These are phyloP conservation scores for Megaceryle alcyon DNA, from an alignment of 2,797 vertebrate genomes.

Conservation along the genomic window DNA sequence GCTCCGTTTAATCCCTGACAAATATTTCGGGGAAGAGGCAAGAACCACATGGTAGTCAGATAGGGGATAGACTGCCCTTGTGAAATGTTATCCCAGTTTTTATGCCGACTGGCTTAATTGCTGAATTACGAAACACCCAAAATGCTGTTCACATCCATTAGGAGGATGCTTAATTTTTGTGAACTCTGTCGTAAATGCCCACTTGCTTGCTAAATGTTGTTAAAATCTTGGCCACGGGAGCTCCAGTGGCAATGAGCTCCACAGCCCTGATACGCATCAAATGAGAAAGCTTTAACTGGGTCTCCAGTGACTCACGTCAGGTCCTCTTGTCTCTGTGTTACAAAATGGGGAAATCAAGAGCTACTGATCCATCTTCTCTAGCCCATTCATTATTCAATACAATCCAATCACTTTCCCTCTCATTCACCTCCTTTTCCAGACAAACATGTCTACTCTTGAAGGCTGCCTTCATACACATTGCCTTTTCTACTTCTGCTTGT, in stretches of 20 bases:
- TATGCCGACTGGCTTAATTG: constrained; percentile 57
- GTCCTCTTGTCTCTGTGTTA: constrained; percentile 54
- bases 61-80: constrained; percentile 45
- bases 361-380: constrained; percentile 59
- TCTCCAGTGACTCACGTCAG: constrained; percentile 63
- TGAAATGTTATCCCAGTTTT: constrained; percentile 58
- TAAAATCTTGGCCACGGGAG: constrained; percentile 52
- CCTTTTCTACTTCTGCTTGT: background rate
- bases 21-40: constrained; percentile 56
- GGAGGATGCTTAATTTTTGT: constrained; percentile 18
- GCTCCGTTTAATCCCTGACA: constrained; percentile 50
- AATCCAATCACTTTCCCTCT: constrained; percentile 37
- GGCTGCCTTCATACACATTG: background rate
- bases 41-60: constrained; percentile 48
- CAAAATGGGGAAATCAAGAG: constrained; percentile 64
- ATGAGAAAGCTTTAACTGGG: constrained; percentile 62
- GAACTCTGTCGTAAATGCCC: constrained; percentile 50
- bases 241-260: constrained; percentile 48
- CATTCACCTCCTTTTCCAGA: constrained; percentile 24
- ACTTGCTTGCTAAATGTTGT: constrained; percentile 47
- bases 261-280: constrained; percentile 39
- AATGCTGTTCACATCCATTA: constrained; percentile 64
- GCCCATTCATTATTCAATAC: constrained; percentile 60
- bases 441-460: background rate
- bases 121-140: constrained; percentile 56